Percentiles rank a stretch among this genome's conserved stretches.
phyloP scores from a whole-genome alignment of 2,888 invertebrate species.

The Ectemnius lituratus region DNA sequence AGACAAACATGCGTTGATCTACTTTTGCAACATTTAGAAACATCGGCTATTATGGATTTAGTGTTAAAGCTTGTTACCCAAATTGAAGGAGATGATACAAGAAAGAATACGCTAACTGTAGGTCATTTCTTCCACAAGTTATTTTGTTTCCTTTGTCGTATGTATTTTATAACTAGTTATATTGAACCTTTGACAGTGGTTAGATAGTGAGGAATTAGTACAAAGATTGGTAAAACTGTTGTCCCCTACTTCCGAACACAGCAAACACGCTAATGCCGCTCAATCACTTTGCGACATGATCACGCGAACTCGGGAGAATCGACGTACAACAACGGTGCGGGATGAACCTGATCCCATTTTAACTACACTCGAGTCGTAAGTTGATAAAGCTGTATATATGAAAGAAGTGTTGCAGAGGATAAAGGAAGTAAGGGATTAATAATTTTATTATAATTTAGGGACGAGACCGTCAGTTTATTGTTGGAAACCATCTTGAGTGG shows the following conservation, averaged over 20 bases:
- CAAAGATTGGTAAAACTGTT: conserved; percentile 86
- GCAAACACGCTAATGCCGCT: conserved; percentile 91
- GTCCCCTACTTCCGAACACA: conserved; percentile 84
- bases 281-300: conserved; percentile 93
- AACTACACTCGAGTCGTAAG: conserved; percentile 86
- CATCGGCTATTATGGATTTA: conserved; percentile 96
- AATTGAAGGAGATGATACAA: conserved; percentile 87
- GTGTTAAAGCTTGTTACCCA: conserved; percentile 91
- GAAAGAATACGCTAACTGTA: conserved; percentile 85
- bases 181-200: conserved; percentile 84
- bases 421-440: background rate
- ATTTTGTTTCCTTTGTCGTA: too few species aligned
- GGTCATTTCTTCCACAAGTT: conserved; percentile 64
- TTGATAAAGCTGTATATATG: conserved; percentile 44
- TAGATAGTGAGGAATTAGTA: conserved; percentile 92
- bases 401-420: too few species aligned
- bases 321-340: conserved; percentile 80
- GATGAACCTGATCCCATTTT: conserved; percentile 86
- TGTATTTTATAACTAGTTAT: background rate
- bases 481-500: conserved; percentile 87
- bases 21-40: conserved; percentile 93
- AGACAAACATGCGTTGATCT: conserved; percentile 92
- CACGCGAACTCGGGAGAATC: conserved; percentile 82
- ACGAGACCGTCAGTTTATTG: conserved; percentile 84
- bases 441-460: conserved; percentile 74